Percentiles rank a stretch among this genome's conserved stretches.
Evolutionary conservation across 2,797 vertebrate species (phyloP).

Genomic region (Channa striata): DNA sequence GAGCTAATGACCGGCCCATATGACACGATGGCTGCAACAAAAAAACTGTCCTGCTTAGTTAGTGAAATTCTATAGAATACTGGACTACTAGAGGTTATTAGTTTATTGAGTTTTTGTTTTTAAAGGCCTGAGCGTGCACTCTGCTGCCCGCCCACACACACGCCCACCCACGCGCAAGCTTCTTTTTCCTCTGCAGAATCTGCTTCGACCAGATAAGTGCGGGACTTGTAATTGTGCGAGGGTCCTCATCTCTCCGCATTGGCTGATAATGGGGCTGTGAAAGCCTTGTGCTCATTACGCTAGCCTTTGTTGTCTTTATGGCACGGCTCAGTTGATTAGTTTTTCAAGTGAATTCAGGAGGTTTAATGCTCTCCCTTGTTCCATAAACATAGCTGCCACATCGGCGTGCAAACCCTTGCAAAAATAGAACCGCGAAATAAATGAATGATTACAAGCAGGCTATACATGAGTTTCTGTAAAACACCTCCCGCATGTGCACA

Average conservation of each 20-base stretch:
- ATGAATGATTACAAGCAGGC: constrained; percentile 41
- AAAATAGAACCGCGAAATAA: constrained; percentile 64
- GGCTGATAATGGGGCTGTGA: constrained; percentile 81
- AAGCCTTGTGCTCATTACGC: constrained; percentile 81
- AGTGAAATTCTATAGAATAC: constrained; percentile 37
- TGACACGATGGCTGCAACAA: constrained; percentile 40
- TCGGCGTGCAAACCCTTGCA: constrained; percentile 24
- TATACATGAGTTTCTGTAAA: constrained; percentile 35
- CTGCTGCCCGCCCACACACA: constrained; percentile 18
- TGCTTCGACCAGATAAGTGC: constrained; percentile 84
- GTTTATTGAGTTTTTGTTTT: constrained; percentile 52
- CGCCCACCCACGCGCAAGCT: constrained; percentile 30
- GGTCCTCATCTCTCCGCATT: constrained; percentile 74
- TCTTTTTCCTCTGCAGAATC: constrained; percentile 73
- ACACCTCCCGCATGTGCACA: constrained; percentile 50
- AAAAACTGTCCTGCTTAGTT: constrained; percentile 33
- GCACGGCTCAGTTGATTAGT: constrained; percentile 73
- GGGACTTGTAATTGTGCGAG: constrained; percentile 81
- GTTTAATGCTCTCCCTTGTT: constrained; percentile 69
- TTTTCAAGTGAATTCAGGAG: constrained; percentile 65
- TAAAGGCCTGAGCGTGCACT: constrained; percentile 37
- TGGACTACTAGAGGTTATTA: constrained; percentile 50
- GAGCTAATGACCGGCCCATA: constrained; percentile 51
- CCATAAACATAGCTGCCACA: constrained; percentile 50
- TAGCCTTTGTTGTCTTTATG: constrained; percentile 79